Evolutionary conservation across 2,113 vertebrate species (phyloP), one percentile per base, ranked within the genome.

Genomic region (Saccopteryx bilineata): DNA sequence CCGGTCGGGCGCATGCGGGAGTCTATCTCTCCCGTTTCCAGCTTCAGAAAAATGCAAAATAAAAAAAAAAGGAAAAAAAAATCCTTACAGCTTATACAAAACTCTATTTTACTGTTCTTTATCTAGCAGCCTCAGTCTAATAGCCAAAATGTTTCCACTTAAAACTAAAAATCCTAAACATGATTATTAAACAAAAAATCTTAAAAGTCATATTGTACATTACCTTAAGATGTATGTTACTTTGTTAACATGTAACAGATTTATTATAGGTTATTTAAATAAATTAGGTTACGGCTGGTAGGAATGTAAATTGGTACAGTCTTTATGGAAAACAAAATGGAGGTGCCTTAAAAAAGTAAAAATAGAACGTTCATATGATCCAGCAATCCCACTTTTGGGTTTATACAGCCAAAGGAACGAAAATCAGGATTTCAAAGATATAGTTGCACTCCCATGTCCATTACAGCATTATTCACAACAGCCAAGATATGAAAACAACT

Each of bases 161-260:
- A 96, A 96, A 80, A 90, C 84, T 90, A 65, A 94, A 95, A 90
- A 83, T 74, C 28, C 83, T 94, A 50, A 84, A 84, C 52, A 61
- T 68, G 79, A 68, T 87, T 82, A 86, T n/a, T 87, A 87, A 90
- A 90, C n/a, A 94, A 75, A 79, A 95, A 95, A 46, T 26, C 24
- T 89, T 93, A 84, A 52, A 93, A 87, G 46, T 91, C 46, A 87
- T 58, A n/a, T 79, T 90, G 50, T 46, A 83, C 28, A 61, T 71
- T 74, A 68, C 19, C 18, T 39, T 71, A 58, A 86, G 60, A 33
- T 50, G 7, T 68, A 50, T 69, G 50, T 60, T 78, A 63, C 54
- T 81, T 89, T 69, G 54, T 61, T 91, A 85, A 54, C 14, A 91
- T 26, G 12, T 71, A 85, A 39, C 71, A 89, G n/a, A 39, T 60